Conservation (phyloP, 2,113 vertebrate genomes). For the Polypterus senegalus region DNA sequence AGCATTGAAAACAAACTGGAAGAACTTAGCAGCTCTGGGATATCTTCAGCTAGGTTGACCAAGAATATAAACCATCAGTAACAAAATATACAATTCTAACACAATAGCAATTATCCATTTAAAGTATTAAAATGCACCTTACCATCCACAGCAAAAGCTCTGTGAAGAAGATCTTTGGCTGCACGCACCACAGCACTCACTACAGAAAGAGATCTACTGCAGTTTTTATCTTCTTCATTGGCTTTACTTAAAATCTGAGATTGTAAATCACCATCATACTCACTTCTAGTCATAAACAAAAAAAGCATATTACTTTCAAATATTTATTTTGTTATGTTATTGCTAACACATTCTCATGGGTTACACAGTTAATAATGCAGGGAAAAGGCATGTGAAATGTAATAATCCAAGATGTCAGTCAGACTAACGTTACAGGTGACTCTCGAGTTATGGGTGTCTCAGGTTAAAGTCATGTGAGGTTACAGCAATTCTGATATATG, state of each 20-base stretch:
- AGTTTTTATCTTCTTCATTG: conserved; percentile 97
- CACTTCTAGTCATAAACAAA: conserved; percentile 60
- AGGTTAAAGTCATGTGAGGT: too few species aligned
- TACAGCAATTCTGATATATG: too few species aligned
- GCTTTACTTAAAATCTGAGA: conserved; percentile 95
- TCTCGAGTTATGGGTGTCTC: too few species aligned
- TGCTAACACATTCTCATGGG: too few species aligned
- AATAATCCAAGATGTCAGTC: too few species aligned
- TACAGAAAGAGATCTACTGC: conserved; percentile 86
- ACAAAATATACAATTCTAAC: conserved; percentile 13
- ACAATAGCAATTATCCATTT: neutral
- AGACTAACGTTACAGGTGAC: too few species aligned
- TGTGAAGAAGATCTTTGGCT: conserved; percentile 87
- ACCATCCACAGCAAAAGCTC: conserved; percentile 95
- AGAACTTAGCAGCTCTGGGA: conserved; percentile 91
- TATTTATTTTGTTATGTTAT: too few species aligned
- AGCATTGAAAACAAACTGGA: conserved; percentile 97
- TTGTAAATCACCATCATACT: conserved; percentile 92
- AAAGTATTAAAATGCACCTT: conserved; percentile 27
- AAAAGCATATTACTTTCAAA: too few species aligned
- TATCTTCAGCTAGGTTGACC: conserved; percentile 72
- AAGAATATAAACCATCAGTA: conserved; percentile 21
- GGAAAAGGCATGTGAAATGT: too few species aligned
- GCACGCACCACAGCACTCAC: conserved; percentile 88
- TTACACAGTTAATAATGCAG: too few species aligned